phyloP scores from a whole-genome alignment of 1,140 invertebrate species.

The Meloidogyne hapla region DNA sequence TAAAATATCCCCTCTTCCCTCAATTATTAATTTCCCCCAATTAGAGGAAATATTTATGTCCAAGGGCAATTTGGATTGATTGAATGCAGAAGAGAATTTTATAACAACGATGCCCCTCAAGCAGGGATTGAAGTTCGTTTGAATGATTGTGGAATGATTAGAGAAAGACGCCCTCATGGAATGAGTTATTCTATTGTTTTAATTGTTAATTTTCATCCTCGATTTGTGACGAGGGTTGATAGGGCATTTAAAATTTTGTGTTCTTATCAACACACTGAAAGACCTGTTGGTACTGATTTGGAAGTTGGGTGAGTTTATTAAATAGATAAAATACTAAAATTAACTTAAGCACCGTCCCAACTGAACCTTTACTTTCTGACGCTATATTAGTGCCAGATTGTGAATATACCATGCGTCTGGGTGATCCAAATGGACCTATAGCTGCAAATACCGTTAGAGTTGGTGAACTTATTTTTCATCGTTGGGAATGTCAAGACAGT shows the following conservation, averaged over 20 bases:
- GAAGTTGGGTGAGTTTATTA: constrained; percentile 45
- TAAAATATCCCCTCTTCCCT: background rate
- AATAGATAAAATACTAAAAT: constrained; percentile 2
- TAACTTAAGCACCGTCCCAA: constrained; percentile 33
- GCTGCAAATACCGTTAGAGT: constrained; percentile 26
- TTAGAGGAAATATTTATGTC: constrained; percentile 42
- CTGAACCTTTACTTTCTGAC: constrained; percentile 38
- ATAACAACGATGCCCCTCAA: constrained; percentile 28
- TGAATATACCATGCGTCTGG: constrained; percentile 47
- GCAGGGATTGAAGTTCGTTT: constrained; percentile 28
- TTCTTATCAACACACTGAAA: constrained; percentile 50
- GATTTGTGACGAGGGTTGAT: constrained; percentile 54
- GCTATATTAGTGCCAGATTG: constrained; percentile 48
- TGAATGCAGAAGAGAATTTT: constrained; percentile 38
- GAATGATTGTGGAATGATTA: constrained; percentile 39
- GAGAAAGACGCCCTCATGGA: constrained; percentile 26
- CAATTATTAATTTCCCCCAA: background rate
- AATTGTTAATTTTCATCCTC: constrained; percentile 53
- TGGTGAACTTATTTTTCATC: constrained; percentile 51
- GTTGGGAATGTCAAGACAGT: constrained; percentile 56
- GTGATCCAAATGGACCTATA: constrained; percentile 48
- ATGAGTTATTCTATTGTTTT: constrained; percentile 36
- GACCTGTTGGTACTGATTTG: constrained; percentile 38
- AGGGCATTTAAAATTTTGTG: constrained; percentile 51
- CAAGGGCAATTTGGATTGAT: constrained; percentile 36